Evolutionary conservation across 2,113 vertebrate genomes (phyloP).

Genomic region (Clarias macrocephalus): DNA sequence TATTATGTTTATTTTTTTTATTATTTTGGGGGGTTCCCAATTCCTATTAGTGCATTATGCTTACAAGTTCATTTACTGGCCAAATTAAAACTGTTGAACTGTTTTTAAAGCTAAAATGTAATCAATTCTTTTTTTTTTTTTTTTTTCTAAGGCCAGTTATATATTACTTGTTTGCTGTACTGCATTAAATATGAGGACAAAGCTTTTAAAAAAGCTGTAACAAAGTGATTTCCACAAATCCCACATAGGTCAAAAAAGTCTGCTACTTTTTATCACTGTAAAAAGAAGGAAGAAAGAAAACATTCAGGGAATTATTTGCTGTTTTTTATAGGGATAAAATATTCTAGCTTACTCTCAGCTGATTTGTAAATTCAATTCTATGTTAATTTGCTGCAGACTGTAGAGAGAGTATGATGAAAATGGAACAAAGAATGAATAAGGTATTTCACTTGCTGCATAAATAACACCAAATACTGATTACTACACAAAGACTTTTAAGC

Average conservation of each 20-base stretch:
- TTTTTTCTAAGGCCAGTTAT: background rate
- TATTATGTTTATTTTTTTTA: background rate
- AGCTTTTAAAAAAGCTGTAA: background rate
- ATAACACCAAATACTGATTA: slow-evolving; percentile 31
- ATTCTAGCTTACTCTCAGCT: slow-evolving; percentile 23
- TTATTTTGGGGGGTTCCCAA: no score
- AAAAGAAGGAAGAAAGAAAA: background rate
- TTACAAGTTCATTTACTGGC: background rate
- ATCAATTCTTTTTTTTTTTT: background rate
- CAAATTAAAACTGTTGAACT: background rate
- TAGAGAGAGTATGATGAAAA: slow-evolving; percentile 46
- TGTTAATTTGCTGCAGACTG: slow-evolving; percentile 22
- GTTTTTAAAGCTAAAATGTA: background rate
- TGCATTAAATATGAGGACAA: background rate
- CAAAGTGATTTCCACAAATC: background rate
- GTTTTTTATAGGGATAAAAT: background rate
- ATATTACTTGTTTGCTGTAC: background rate
- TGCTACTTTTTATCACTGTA: background rate
- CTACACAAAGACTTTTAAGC: slow-evolving; percentile 62
- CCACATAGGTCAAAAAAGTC: background rate
- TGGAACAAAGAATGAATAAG: slow-evolving; percentile 47
- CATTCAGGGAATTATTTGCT: background rate
- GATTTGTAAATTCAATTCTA: slow-evolving; percentile 42
- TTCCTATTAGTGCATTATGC: no score
- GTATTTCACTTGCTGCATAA: slow-evolving; percentile 53